Percentiles rank a stretch among this genome's conserved stretches.
phyloP scores from a whole-genome alignment of 2,888 invertebrate species.

The Brachylomia viminalis region DNA sequence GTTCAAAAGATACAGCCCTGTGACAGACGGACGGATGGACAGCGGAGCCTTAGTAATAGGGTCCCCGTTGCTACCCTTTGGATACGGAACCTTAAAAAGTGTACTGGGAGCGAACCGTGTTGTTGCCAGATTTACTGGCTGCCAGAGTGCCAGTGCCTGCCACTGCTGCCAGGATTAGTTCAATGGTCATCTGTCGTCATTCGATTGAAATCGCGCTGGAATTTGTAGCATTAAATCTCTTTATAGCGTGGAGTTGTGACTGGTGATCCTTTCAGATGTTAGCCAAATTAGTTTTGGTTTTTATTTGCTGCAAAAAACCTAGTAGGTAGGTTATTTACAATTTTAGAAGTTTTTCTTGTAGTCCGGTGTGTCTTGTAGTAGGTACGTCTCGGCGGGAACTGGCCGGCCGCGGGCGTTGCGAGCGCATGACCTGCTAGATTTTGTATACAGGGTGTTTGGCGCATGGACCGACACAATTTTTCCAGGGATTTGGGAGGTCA shows the following conservation, averaged over 20 bases:
- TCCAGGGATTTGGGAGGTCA: too few relatives aligned
- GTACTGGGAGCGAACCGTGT: conserved; percentile 34
- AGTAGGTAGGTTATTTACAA: background rate
- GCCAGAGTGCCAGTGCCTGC: background rate
- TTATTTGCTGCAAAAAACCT: background rate
- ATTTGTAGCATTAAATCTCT: conserved; percentile 11
- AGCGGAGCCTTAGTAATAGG: background rate
- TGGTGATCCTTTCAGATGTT: background rate
- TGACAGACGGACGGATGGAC: background rate
- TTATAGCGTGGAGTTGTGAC: background rate
- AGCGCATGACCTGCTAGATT: too few relatives aligned
- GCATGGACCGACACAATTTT: too few relatives aligned
- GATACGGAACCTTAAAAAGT: conserved; percentile 9
- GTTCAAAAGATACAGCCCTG: too few relatives aligned
- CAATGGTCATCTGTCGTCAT: conserved; percentile 34
- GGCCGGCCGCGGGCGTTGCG: too few relatives aligned
- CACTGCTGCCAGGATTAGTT: conserved; percentile 50
- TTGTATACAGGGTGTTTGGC: too few relatives aligned
- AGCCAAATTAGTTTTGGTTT: background rate
- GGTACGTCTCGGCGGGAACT: too few relatives aligned
- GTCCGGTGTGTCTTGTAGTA: too few relatives aligned
- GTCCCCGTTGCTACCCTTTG: background rate
- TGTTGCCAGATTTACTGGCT: conserved; percentile 60
- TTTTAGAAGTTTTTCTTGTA: background rate
- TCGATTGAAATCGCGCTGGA: conserved; percentile 30